These are phyloP conservation scores for Aphis craccivora DNA, from an alignment of 1,140 invertebrate genomes.

Conservation along the genomic window DNA sequence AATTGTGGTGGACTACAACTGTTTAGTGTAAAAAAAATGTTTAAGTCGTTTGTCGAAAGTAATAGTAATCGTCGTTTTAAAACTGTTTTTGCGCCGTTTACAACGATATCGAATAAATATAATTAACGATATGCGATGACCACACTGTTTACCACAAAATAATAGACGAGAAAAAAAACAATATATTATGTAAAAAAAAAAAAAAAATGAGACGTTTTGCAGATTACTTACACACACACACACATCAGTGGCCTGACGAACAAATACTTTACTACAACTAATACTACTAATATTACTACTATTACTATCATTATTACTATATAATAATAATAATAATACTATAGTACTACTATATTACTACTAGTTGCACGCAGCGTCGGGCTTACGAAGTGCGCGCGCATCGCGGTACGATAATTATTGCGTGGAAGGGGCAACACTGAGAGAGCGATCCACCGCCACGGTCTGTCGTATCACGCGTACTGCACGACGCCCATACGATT, in stretches of 20 bases:
- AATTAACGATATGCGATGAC: not conserved
- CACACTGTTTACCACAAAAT: not conserved
- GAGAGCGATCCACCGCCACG: constrained; percentile 12
- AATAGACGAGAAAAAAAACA: not conserved
- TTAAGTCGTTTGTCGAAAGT: not conserved
- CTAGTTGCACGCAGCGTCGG: not conserved
- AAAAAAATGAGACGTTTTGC: not conserved
- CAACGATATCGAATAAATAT: not conserved
- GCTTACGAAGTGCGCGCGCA: not conserved
- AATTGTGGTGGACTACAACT: not conserved
- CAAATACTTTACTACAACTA: not conserved
- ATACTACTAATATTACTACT: not conserved
- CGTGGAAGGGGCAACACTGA: constrained; percentile 43
- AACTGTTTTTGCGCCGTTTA: not conserved
- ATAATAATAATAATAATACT: not conserved
- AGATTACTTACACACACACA: not conserved
- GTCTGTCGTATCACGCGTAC: constrained; percentile 39
- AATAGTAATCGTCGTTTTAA: not conserved
- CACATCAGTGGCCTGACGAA: not conserved
- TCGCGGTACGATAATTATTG: constrained; percentile 1
- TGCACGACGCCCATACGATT: constrained; percentile 47
- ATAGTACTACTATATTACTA: not conserved
- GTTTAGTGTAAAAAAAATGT: too few relatives aligned
- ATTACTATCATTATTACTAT: not conserved
- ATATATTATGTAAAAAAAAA: not conserved